Evolutionary conservation across 2,113 vertebrate genomes (phyloP).

Genomic region (Chlorodrepanis virens): DNA sequence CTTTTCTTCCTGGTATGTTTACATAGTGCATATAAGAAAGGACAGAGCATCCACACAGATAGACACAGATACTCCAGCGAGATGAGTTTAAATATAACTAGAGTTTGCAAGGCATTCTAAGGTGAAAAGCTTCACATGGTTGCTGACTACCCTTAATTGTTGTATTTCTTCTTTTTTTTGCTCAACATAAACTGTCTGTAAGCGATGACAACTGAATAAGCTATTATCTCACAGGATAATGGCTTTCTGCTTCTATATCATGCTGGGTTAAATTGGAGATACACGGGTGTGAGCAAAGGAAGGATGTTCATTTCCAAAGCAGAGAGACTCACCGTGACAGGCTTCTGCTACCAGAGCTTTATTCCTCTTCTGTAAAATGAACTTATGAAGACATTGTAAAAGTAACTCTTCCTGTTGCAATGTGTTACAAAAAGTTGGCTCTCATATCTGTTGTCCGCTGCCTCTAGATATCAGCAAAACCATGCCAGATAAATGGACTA

Average conservation of each 20-base stretch:
- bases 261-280: neutral
- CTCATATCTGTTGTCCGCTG: neutral
- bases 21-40: neutral
- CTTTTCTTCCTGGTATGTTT: neutral
- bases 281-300: neutral
- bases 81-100: neutral
- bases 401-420: neutral
- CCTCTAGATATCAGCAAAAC: neutral
- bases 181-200: neutral
- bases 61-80: neutral
- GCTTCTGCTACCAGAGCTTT: neutral
- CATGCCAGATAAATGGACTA: neutral
- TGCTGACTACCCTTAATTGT: conserved; percentile 12
- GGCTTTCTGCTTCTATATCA: neutral
- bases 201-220: neutral
- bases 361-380: neutral
- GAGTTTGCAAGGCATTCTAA: neutral
- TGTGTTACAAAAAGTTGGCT: neutral
- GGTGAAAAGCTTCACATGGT: neutral
- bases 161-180: neutral
- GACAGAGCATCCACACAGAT: neutral
- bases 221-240: neutral
- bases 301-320: neutral
- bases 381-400: neutral
- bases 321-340: neutral